Evolutionary conservation across 2,888 invertebrate species (phyloP).

Genomic region (Brassicogethes aeneus): DNA sequence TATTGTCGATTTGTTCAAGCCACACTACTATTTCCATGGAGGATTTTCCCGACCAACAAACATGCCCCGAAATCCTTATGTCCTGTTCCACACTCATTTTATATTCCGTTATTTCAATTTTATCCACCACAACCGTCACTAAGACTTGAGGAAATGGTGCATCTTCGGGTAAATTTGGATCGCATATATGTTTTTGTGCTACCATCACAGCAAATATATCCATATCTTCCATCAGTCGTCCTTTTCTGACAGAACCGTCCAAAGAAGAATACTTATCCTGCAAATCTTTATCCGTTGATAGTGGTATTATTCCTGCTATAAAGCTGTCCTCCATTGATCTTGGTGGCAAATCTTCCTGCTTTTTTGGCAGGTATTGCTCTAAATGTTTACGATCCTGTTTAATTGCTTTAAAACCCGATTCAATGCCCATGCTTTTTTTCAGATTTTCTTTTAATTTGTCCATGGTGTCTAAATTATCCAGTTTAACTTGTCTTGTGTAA

Average conservation of each 20-base stretch:
- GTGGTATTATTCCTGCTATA: constrained; percentile 52
- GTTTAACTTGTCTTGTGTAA: no score
- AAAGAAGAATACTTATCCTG: constrained; percentile 54
- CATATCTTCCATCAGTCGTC: constrained; percentile 63
- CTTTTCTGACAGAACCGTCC: constrained; percentile 52
- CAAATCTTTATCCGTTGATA: constrained; percentile 45
- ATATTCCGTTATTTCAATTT: constrained; percentile 47
- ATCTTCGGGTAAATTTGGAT: constrained; percentile 46
- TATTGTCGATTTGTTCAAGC: constrained; percentile 54
- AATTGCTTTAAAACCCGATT: constrained; percentile 39
- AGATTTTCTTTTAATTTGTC: constrained; percentile 26
- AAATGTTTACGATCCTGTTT: constrained; percentile 39
- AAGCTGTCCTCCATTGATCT: constrained; percentile 56
- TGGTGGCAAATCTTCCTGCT: constrained; percentile 47
- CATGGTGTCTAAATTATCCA: constrained; percentile 11
- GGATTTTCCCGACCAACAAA: constrained; percentile 60
- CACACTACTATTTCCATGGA: constrained; percentile 63
- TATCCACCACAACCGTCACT: constrained; percentile 64
- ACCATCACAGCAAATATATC: constrained; percentile 65
- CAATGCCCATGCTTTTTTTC: constrained; percentile 35
- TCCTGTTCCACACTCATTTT: constrained; percentile 42
- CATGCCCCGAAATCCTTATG: constrained; percentile 59
- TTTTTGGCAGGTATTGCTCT: constrained; percentile 43
- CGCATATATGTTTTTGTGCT: constrained; percentile 52
- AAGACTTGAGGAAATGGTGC: constrained; percentile 50